Conservation (phyloP, 2,113 vertebrate species). For the Clupea harengus region DNA sequence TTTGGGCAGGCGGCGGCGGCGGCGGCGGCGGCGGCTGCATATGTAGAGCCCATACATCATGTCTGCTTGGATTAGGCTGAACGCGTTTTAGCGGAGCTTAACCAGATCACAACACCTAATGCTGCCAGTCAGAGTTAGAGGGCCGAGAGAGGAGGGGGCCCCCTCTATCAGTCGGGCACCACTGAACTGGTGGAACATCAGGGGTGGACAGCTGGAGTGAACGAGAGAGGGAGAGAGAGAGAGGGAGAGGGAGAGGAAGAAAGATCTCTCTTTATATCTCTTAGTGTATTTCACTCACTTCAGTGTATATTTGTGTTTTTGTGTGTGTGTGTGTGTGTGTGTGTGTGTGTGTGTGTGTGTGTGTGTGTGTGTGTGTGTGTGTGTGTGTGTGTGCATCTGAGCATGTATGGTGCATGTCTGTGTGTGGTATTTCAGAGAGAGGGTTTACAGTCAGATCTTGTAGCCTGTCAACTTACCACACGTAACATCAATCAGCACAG, state of each 20-base stretch:
- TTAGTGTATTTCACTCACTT: not conserved
- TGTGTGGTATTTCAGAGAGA: not conserved
- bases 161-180: constrained; percentile 12
- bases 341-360: not conserved
- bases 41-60: constrained; percentile 1
- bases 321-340: not conserved
- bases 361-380: not conserved
- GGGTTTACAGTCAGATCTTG: not conserved
- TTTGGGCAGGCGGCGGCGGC: not conserved
- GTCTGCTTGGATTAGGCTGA: constrained; percentile 18
- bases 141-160: not conserved
- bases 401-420: not conserved
- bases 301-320: not conserved
- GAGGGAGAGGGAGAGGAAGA: not conserved
- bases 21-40: not conserved
- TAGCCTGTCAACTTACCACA: not conserved
- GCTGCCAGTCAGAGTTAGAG: constrained; percentile 2
- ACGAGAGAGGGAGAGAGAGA: not conserved
- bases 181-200: not conserved
- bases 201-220: not conserved
- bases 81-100: constrained; percentile 1
- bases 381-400: not conserved
- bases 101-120: constrained; percentile 10
- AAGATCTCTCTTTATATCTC: not conserved
- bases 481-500: not conserved